phyloP scores from a whole-genome alignment of 2,797 vertebrate species.

The Poeciliopsis gracilis region DNA sequence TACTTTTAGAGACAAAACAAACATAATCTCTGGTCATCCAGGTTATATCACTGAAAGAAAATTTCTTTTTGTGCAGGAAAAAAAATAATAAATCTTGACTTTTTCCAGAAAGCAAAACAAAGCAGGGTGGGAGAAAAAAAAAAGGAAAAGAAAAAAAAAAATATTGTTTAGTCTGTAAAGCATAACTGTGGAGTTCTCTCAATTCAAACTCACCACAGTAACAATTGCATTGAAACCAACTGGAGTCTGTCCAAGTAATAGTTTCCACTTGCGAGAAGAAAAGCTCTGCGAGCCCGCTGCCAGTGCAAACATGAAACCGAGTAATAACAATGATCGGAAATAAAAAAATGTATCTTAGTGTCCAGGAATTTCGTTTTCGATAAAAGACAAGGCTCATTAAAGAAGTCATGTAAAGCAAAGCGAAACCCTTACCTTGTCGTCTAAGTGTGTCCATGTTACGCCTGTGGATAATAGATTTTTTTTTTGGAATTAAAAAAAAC shows the following conservation, averaged over 20 bases:
- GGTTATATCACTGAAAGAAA: not conserved
- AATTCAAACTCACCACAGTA: not conserved
- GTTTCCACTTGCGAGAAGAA: slow-evolving; percentile 24
- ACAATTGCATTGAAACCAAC: slow-evolving; percentile 14
- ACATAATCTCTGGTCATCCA: slow-evolving; percentile 23
- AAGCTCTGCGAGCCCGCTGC: not conserved
- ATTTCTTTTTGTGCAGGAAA: no score
- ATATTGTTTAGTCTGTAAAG: not conserved
- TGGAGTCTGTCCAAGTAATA: slow-evolving; percentile 21
- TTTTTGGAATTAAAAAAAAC: no score
- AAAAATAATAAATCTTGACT: not conserved
- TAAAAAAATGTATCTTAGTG: not conserved
- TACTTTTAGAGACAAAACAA: not conserved
- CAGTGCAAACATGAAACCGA: not conserved
- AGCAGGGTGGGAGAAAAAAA: not conserved
- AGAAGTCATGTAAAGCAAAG: not conserved
- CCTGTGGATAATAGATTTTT: no score
- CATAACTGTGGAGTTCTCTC: not conserved
- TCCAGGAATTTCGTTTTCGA: not conserved
- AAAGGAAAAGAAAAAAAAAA: not conserved
- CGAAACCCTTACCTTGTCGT: slow-evolving; percentile 75
- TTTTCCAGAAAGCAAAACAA: not conserved
- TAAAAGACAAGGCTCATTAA: not conserved
- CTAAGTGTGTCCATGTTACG: slow-evolving; percentile 69
- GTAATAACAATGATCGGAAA: not conserved